phyloP scores from a whole-genome alignment of 2,797 vertebrate species.

The Propithecus deckenii region DNA sequence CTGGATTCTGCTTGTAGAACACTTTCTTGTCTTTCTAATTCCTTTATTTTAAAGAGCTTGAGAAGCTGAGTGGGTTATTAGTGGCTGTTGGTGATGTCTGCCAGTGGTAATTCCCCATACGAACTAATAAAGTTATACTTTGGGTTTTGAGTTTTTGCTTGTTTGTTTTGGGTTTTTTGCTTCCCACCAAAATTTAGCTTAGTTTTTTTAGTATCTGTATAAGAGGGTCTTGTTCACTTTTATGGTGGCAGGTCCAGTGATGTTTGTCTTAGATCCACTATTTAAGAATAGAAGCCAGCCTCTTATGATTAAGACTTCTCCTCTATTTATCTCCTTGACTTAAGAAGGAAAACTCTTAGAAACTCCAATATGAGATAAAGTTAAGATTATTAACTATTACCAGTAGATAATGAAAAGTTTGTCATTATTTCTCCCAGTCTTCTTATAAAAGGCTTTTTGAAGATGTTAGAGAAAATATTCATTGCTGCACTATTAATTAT shows the following conservation, averaged over 20 bases:
- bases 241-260: background rate
- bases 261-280: background rate
- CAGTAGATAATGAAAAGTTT: background rate
- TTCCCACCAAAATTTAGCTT: background rate
- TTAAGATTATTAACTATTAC: background rate
- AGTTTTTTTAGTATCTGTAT: background rate
- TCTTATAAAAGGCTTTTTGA: constrained; percentile 12
- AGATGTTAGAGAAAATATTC: background rate
- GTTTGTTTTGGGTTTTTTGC: background rate
- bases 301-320: background rate
- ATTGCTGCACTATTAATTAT: background rate
- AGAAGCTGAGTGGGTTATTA: background rate
- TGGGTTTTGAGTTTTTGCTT: background rate
- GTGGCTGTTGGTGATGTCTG: background rate
- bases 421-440: background rate
- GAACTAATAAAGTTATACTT: background rate
- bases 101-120: background rate
- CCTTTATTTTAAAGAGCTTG: constrained; percentile 4
- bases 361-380: background rate
- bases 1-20: constrained; percentile 27
- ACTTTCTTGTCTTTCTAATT: constrained; percentile 2
- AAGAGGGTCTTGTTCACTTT: background rate
- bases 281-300: constrained; percentile 13
- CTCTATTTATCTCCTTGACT: background rate
- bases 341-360: constrained; percentile 32